phyloP scores from a whole-genome alignment of 2,113 vertebrate genomes.

The Callipepla squamata region DNA sequence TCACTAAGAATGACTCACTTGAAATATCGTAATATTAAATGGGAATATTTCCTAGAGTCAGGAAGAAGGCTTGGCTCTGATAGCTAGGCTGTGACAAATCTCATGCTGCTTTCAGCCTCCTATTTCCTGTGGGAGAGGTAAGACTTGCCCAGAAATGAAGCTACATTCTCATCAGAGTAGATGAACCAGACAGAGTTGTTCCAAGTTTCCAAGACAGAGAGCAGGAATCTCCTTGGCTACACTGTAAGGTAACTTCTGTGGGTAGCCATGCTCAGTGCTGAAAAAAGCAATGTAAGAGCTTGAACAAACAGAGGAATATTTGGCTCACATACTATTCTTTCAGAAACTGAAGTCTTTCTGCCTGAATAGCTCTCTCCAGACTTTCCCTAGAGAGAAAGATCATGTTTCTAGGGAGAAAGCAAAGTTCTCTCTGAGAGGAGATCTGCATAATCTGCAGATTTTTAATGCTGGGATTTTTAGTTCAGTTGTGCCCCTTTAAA shows the following conservation, averaged over 20 bases:
- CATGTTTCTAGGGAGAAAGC: not conserved
- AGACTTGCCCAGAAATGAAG: not conserved
- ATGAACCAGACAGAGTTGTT: not conserved
- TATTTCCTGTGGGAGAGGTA: not conserved
- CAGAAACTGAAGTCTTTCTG: not conserved
- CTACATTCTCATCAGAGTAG: not conserved
- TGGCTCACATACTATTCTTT: not conserved
- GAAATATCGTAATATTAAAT: not conserved
- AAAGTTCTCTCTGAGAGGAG: not conserved
- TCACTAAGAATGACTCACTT: not conserved
- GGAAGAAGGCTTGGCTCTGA: not conserved
- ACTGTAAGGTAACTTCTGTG: not conserved
- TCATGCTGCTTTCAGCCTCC: not conserved
- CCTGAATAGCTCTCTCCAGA: not conserved
- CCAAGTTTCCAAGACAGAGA: not conserved
- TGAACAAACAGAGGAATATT: not conserved
- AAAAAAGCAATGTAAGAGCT: not conserved
- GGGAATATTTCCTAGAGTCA: not conserved
- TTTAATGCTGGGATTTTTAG: not conserved
- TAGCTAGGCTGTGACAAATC: fast-evolving
- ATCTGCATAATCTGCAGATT: not conserved
- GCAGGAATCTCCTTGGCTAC: not conserved
- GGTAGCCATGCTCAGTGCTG: not conserved
- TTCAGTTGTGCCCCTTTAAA: not conserved
- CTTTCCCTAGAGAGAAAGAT: not conserved